These are phyloP conservation scores for Symphodus melops DNA, from an alignment of 2,113 vertebrate genomes.

Conservation along the genomic window DNA sequence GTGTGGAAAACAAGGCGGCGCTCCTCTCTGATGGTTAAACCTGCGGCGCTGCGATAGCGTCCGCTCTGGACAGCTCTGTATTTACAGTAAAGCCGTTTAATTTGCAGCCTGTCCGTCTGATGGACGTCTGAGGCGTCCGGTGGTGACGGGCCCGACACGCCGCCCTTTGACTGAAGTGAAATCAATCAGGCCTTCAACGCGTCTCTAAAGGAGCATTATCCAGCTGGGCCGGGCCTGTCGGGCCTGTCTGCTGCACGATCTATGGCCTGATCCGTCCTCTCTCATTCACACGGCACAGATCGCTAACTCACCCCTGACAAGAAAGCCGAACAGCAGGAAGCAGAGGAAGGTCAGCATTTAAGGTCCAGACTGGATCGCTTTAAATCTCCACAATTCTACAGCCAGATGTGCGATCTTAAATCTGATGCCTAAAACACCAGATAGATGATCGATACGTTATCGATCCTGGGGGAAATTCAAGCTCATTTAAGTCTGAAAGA, in stretches of 20 bases:
- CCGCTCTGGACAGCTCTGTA: slow-evolving; percentile 53
- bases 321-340: slow-evolving; percentile 9
- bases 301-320: slow-evolving; percentile 30
- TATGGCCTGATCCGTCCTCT: slow-evolving; percentile 40
- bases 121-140: slow-evolving; percentile 70
- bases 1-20: slow-evolving; percentile 5
- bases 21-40: slow-evolving; percentile 26
- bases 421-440: no score
- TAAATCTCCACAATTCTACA: slow-evolving; percentile 23
- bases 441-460: no score
- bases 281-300: slow-evolving; percentile 25
- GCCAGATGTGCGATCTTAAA: not conserved
- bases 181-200: slow-evolving; percentile 81
- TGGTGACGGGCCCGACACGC: slow-evolving; percentile 46
- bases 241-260: slow-evolving; percentile 47
- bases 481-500: not conserved
- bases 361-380: slow-evolving; percentile 2
- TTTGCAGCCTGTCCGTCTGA: slow-evolving; percentile 57
- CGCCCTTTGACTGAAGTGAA: slow-evolving; percentile 75
- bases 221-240: slow-evolving; percentile 38
- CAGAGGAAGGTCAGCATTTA: slow-evolving; percentile 10
- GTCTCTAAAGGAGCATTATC: slow-evolving; percentile 75
- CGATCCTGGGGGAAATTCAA: no score
- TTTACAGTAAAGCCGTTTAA: slow-evolving; percentile 66
- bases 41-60: slow-evolving; percentile 44